Evolutionary conservation across 2,888 invertebrate genomes (phyloP).

Genomic region (Synanthedon andrenaeformis): DNA sequence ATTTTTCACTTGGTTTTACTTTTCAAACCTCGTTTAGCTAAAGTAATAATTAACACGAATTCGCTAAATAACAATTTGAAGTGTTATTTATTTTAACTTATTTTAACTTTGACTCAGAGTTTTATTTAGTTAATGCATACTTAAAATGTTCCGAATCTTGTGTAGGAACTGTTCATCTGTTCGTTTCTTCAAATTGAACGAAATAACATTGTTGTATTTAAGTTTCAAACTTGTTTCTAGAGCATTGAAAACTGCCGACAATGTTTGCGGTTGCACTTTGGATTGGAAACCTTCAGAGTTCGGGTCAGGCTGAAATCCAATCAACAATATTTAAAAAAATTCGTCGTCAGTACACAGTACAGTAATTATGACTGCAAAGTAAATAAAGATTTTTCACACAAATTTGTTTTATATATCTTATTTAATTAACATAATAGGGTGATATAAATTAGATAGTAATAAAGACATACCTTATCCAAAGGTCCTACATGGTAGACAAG

Average conservation of each 20-base stretch:
- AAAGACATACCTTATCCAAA: slow-evolving; percentile 18
- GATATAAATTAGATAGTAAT: too few species aligned
- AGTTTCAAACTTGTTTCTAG: slow-evolving; percentile 31
- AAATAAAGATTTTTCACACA: too few species aligned
- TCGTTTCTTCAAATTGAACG: slow-evolving; percentile 16
- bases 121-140: slow-evolving; percentile 7
- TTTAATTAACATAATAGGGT: too few species aligned
- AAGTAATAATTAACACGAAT: too few species aligned
- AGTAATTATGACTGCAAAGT: too few species aligned
- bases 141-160: slow-evolving; percentile 14
- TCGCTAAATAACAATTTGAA: too few species aligned
- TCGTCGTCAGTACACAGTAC: too few species aligned
- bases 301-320: slow-evolving; percentile 13
- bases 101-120: too few species aligned
- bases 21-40: too few species aligned
- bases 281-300: slow-evolving; percentile 4
- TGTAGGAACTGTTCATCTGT: slow-evolving; percentile 9
- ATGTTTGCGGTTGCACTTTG: slow-evolving; percentile 14
- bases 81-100: too few species aligned
- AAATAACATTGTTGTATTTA: slow-evolving; percentile 23
- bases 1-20: too few species aligned
- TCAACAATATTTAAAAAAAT: background rate
- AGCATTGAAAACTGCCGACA: slow-evolving; percentile 23
- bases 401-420: too few species aligned
- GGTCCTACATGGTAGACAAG: slow-evolving; percentile 14